phyloP scores from a whole-genome alignment of 1,140 invertebrate species.

The Drosophila pseudoobscura region DNA sequence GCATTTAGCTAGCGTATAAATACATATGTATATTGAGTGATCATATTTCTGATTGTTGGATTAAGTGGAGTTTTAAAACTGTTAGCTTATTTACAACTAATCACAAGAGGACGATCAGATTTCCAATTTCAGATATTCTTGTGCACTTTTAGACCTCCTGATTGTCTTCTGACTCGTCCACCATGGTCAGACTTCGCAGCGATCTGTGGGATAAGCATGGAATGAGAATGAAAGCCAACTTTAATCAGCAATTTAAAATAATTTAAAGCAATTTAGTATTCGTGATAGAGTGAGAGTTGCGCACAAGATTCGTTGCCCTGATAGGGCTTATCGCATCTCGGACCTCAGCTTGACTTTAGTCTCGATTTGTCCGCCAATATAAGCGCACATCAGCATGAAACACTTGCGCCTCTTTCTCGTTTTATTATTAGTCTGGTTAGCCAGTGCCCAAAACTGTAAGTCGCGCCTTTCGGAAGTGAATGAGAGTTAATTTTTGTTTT shows the following conservation, averaged over 20 bases:
- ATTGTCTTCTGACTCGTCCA: conserved; percentile 74
- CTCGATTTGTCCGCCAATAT: conserved; percentile 10
- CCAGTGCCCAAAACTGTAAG: conserved; percentile 39
- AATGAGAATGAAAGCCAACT: background rate
- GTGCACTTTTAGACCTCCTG: conserved; percentile 67
- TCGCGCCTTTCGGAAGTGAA: conserved; percentile 10
- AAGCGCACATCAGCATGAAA: conserved; percentile 39
- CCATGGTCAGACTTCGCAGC: conserved; percentile 79
- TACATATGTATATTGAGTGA: conserved; percentile 18
- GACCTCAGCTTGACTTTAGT: conserved; percentile 28
- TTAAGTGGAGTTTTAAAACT: conserved; percentile 47
- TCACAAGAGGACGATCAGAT: conserved; percentile 66
- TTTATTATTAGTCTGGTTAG: conserved; percentile 47
- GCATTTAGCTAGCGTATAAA: conserved; percentile 51
- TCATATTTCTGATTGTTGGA: conserved; percentile 26
- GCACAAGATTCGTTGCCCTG: conserved; percentile 15
- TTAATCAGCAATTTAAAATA: conserved; percentile 30
- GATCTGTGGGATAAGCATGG: conserved; percentile 51
- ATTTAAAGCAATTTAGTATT: conserved; percentile 16
- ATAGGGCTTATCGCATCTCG: conserved; percentile 38
- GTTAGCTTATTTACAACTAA: conserved; percentile 78
- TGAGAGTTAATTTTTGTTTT: conserved; percentile 16
- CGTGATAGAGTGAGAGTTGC: conserved; percentile 27
- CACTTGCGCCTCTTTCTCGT: conserved; percentile 29
- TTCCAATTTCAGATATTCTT: conserved; percentile 35